Evolutionary conservation across 1,140 invertebrate species (phyloP).

Genomic region (Nomia melanderi): DNA sequence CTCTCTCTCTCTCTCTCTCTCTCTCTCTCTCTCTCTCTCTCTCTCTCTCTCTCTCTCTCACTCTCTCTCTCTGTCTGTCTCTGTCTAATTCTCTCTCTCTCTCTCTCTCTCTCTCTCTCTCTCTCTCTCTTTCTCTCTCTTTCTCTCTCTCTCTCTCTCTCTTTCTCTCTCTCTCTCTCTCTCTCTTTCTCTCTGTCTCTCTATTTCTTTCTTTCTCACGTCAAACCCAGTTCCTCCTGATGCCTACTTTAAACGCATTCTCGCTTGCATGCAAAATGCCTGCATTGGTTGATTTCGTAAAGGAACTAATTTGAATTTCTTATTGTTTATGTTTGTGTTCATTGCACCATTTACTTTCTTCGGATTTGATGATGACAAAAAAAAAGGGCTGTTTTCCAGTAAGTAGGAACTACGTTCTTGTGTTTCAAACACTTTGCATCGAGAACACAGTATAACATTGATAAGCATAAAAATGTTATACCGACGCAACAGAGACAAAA

Average conservation of each 20-base stretch:
- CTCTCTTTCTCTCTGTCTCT: background rate
- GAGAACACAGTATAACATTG: conserved; percentile 58
- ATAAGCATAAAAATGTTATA: conserved; percentile 56
- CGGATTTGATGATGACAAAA: conserved; percentile 85
- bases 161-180: background rate
- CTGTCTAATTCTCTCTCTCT: background rate
- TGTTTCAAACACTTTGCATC: conserved; percentile 66
- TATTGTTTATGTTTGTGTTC: conserved; percentile 87
- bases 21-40: too few relatives aligned
- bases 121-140: background rate
- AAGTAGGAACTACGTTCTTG: conserved; percentile 84
- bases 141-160: background rate
- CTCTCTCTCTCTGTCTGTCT: background rate
- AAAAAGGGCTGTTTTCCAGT: conserved; percentile 90
- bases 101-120: background rate
- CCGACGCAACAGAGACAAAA: conserved; percentile 47
- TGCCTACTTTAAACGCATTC: conserved; percentile 73
- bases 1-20: too few relatives aligned
- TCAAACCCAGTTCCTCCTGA: conserved; percentile 41
- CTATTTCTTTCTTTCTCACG: conserved; percentile 49
- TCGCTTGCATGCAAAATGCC: conserved; percentile 79
- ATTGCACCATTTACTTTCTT: conserved; percentile 89
- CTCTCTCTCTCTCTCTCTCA: too few relatives aligned
- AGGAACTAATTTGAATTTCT: conserved; percentile 83
- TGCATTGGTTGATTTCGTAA: conserved; percentile 79